phyloP scores from a whole-genome alignment of 1,140 invertebrate genomes.

The Diorhabda carinulata region DNA sequence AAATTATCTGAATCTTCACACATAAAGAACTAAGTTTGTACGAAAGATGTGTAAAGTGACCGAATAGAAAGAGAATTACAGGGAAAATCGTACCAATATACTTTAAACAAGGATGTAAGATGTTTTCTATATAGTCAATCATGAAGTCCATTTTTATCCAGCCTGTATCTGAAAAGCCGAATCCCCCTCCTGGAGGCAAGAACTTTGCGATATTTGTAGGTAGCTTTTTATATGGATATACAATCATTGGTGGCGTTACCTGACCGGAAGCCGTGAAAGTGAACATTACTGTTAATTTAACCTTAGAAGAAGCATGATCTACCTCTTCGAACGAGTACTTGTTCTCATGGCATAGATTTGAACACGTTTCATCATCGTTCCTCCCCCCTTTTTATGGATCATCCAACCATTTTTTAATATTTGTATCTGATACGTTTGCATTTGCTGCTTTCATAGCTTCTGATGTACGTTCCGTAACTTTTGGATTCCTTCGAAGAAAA shows the following conservation, averaged over 20 bases:
- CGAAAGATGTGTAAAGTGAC: background rate
- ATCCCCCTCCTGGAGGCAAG: constrained; percentile 40
- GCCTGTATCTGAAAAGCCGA: constrained; percentile 41
- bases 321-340: background rate
- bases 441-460: constrained; percentile 25
- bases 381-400: too few relatives aligned
- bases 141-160: constrained; percentile 47
- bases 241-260: constrained; percentile 28
- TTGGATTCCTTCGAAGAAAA: constrained; percentile 39
- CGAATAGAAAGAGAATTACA: background rate
- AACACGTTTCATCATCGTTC: background rate
- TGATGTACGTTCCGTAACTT: constrained; percentile 24
- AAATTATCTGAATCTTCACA: background rate
- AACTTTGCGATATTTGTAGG: constrained; percentile 33
- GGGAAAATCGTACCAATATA: background rate
- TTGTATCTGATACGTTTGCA: too few relatives aligned
- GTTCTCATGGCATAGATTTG: background rate
- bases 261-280: too few relatives aligned
- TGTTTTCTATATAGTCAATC: constrained; percentile 45
- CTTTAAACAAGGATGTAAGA: constrained; percentile 36
- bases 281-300: too few relatives aligned
- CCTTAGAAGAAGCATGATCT: too few relatives aligned
- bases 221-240: constrained; percentile 34
- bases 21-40: background rate
- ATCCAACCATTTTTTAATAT: too few relatives aligned